Percentiles rank a stretch among this genome's conserved stretches.
Evolutionary conservation across 2,888 invertebrate genomes (phyloP).

Genomic region (Lepetodrilus schrolli): DNA sequence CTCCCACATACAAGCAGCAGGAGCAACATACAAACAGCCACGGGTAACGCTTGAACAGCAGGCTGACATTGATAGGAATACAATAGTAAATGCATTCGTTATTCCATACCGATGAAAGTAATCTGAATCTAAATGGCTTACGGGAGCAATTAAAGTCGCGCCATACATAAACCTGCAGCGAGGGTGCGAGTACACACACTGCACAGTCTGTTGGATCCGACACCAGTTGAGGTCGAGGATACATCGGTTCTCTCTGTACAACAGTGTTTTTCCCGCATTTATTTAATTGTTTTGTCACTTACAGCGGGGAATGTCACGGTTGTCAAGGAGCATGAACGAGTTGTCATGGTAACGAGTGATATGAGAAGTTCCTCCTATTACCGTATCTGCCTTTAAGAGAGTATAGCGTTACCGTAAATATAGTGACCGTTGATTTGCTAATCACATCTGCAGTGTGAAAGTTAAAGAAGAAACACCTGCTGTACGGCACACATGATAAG

Average conservation of each 20-base stretch:
- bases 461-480: neutral
- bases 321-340: constrained; percentile 27
- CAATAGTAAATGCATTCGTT: constrained; percentile 9
- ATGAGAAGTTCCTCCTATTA: constrained; percentile 13
- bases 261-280: neutral
- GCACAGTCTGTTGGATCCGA: neutral
- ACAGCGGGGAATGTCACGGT: constrained; percentile 5
- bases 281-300: constrained; percentile 4
- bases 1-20: neutral
- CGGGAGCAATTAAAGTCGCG: constrained; percentile 1
- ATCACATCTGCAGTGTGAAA: neutral
- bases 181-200: too few relatives aligned
- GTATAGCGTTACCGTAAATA: constrained; percentile 9
- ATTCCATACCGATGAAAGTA: constrained; percentile 1
- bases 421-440: neutral
- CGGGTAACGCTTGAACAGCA: neutral
- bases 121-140: constrained; percentile 6
- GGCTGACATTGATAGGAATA: neutral
- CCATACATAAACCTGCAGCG: too few relatives aligned
- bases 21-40: neutral
- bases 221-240: neutral
- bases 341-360: constrained; percentile 28
- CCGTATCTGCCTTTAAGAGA: constrained; percentile 10
- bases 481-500: neutral
- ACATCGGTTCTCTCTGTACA: neutral